Base-by-base conservation (phyloP, 2,888 invertebrate species). In the Criorhina ranunculi region DNA sequence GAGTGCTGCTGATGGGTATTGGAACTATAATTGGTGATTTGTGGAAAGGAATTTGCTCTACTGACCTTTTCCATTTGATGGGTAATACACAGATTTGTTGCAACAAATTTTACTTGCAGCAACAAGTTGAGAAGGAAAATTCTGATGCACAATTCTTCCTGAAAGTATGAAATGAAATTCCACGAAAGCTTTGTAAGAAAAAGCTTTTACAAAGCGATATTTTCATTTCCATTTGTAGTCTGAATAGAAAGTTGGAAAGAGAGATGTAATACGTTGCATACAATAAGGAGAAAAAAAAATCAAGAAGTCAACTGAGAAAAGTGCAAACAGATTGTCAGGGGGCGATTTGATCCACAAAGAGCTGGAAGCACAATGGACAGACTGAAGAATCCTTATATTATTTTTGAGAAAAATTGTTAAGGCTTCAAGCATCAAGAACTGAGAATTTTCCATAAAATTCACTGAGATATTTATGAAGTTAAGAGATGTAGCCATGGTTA, bases 51-150 rank as follows among this genome's bases (percentile, higher is more conserved):
- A 73, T 83, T 67, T 46, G 72, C 73, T 83, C 67, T 73, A 78
- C 62, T 83, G 78, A 83, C 82, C 82, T 83, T 83, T 76, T 57
- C 55, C 62, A 72, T 29, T 55, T 49, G 35, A 49, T 57, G n/a
- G 17, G 0, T 12, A 55, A 15, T 15, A 0, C 4, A 42, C 17
- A 31, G 31, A 12, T 19, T 24, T 33, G 19, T 53, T 9, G n/a
- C 8, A 35, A 33, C 42, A 19, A 4, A 31, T 24, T 37, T 17
- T 8, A 11, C 9, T 4, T 8, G 33, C 33, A 5, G 64, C 55
- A 62, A 62, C 37, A 42, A 24, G 49, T 42, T 62, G 62, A 9
- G 12, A 31, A 2, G 4, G 12, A 15, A 51, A 40, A 0, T 0
- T 5, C 6, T 44, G 24, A 15, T 17, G 15, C 9, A 9, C 7